Evolutionary conservation across 2,113 vertebrate genomes (phyloP).

Genomic region (Nerophis ophidion): DNA sequence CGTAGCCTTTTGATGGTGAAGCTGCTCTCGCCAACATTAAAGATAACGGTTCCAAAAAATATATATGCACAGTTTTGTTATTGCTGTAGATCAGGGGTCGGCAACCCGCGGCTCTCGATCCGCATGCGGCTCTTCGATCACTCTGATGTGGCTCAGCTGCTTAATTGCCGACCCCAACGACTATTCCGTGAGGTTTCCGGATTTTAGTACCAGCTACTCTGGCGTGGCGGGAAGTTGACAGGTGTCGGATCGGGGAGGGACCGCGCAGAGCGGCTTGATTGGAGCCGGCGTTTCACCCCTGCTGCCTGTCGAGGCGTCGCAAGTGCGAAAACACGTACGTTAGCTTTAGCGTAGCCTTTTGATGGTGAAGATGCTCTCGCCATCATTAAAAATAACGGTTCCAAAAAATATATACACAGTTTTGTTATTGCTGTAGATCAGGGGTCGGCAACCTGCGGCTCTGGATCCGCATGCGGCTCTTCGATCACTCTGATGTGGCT

Average conservation of each 20-base stretch:
- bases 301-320: background rate
- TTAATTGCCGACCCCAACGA: too few relatives aligned
- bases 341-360: constrained; percentile 4
- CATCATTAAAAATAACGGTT: background rate
- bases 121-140: too few relatives aligned
- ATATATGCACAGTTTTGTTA: too few relatives aligned
- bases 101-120: too few relatives aligned
- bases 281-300: constrained; percentile 18
- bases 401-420: background rate
- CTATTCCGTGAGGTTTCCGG: too few relatives aligned
- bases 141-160: too few relatives aligned
- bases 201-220: too few relatives aligned
- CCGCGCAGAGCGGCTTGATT: constrained; percentile 45
- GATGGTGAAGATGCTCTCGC: constrained; percentile 1
- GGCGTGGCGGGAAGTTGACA: constrained; percentile 49
- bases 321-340: background rate
- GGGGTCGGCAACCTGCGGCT: too few relatives aligned
- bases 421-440: too few relatives aligned
- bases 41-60: background rate
- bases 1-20: constrained; percentile 11
- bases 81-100: too few relatives aligned
- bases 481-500: too few relatives aligned
- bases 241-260: constrained; percentile 50
- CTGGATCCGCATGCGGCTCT: too few relatives aligned
- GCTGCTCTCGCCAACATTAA: background rate